phyloP scores from a whole-genome alignment of 2,888 invertebrate genomes.

The Oasisia sp. region DNA sequence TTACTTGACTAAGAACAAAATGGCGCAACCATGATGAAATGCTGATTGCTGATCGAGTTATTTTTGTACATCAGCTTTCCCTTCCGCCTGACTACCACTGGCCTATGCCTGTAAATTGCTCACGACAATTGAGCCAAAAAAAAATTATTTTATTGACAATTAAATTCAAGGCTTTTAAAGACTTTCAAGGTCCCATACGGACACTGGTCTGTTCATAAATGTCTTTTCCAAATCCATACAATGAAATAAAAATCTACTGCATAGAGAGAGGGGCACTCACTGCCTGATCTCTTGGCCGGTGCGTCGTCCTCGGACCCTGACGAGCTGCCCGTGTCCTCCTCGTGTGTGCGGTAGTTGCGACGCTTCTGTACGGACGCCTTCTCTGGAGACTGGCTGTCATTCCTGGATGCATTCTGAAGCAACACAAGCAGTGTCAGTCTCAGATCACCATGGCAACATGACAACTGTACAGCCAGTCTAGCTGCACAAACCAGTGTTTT shows the following conservation, averaged over 20 bases:
- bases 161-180: too few species aligned
- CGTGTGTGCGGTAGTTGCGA: conserved; percentile 37
- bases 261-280: neutral
- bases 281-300: conserved; percentile 14
- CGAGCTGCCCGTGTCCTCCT: conserved; percentile 23
- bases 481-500: neutral
- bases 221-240: neutral
- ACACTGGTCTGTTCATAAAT: neutral
- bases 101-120: too few species aligned
- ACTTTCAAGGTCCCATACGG: too few species aligned
- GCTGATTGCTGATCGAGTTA: too few species aligned
- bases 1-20: too few species aligned
- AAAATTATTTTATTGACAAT: too few species aligned
- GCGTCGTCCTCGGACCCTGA: conserved; percentile 21
- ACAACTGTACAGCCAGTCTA: neutral
- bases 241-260: neutral
- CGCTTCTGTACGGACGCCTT: conserved; percentile 37
- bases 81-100: too few species aligned
- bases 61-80: too few species aligned
- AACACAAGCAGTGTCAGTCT: neutral
- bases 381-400: conserved; percentile 28
- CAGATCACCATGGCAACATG: neutral
- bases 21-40: too few species aligned
- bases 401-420: neutral
- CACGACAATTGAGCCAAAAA: too few species aligned